These are phyloP conservation scores for Cherax destructor DNA, from an alignment of 1,140 invertebrate species.

Conservation along the genomic window DNA sequence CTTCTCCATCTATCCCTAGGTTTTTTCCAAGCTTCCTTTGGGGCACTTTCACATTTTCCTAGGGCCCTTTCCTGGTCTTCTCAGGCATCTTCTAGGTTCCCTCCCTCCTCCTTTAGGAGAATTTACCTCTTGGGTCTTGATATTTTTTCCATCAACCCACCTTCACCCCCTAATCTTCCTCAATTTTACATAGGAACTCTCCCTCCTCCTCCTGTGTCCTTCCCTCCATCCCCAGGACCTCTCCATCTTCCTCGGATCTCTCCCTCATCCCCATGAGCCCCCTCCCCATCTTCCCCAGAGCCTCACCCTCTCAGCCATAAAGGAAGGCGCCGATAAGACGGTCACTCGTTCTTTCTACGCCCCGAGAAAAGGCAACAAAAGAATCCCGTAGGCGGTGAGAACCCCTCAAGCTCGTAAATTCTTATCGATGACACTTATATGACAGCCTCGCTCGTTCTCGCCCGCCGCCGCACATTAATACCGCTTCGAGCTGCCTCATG, in stretches of 20 bases:
- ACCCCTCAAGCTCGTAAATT: slow-evolving; percentile 19
- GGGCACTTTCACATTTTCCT: not conserved
- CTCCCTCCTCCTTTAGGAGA: not conserved
- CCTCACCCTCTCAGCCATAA: not conserved
- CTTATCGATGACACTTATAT: slow-evolving; percentile 42
- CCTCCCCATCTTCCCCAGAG: not conserved
- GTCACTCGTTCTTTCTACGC: not conserved
- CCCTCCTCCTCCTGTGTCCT: not conserved
- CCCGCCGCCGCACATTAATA: slow-evolving; percentile 8
- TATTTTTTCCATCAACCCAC: no score
- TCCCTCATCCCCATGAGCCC: not conserved
- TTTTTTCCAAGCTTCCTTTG: not conserved
- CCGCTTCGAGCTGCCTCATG: slow-evolving; percentile 9
- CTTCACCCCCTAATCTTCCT: not conserved
- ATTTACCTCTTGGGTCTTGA: no score
- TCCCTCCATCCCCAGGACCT: no score
- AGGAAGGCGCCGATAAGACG: slow-evolving; percentile 23
- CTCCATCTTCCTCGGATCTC: no score
- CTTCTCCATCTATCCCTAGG: no score
- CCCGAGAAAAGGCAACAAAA: slow-evolving; percentile 25
- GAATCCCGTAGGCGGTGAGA: not conserved
- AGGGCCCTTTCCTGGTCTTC: not conserved
- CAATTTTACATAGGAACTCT: not conserved
- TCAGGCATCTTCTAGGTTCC: not conserved
- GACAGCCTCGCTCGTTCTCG: slow-evolving; percentile 9